Conservation (phyloP, 2,797 vertebrate genomes). For the Thripadectes ignobilis region DNA sequence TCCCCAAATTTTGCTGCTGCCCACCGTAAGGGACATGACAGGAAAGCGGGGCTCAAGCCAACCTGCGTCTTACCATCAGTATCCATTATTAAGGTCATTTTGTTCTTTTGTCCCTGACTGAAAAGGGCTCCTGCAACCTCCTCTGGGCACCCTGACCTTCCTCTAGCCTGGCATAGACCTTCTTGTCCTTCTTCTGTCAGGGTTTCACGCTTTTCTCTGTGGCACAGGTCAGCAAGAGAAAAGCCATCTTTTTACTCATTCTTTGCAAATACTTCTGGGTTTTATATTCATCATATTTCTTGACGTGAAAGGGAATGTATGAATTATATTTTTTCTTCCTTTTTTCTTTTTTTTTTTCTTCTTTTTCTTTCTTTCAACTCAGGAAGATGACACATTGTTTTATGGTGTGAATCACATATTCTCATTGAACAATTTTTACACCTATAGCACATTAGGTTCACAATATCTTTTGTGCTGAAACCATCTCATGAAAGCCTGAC, state of each 20-base stretch:
- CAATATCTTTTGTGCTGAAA: neutral
- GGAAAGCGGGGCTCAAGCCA: neutral
- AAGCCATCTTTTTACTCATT: neutral
- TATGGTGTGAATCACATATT: neutral
- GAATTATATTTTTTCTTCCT: neutral
- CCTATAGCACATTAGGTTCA: neutral
- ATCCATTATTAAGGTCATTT: neutral
- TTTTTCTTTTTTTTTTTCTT: neutral
- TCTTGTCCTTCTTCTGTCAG: neutral
- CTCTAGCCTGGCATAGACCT: neutral
- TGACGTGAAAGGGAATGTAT: neutral
- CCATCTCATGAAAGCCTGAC: neutral
- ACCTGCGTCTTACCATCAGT: neutral
- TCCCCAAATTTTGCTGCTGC: neutral
- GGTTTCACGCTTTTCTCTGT: neutral
- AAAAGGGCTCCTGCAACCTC: neutral
- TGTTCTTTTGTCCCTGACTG: neutral
- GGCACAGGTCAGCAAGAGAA: neutral
- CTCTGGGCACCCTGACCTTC: neutral
- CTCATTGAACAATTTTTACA: neutral
- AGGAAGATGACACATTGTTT: neutral
- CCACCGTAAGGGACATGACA: fast-evolving
- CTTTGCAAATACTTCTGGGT: neutral
- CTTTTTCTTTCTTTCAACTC: neutral
- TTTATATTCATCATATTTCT: neutral